Base-by-base conservation (phyloP, 1,140 invertebrate species). In the Sarcophaga peregrina region DNA sequence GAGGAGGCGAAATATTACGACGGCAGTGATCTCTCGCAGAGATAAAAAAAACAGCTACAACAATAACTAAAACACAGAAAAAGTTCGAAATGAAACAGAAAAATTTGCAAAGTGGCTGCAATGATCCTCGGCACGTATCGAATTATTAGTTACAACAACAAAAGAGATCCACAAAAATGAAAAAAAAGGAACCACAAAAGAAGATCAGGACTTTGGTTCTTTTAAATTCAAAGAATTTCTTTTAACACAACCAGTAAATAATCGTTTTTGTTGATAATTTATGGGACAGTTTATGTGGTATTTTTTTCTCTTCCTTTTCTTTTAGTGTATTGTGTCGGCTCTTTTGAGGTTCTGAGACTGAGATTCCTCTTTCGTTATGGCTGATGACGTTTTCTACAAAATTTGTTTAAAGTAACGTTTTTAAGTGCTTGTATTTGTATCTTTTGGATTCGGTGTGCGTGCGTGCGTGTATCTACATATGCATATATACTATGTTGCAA, bases 371-470 rank as follows among this genome's bases (percentile, higher is more conserved):
- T 68, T 68, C 9, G 20, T n/a, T 68, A 13, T 9, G 50, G 13
- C 1, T 13, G 50, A 10, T 20, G 0, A 25, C 7, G 15, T 68
- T 68, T 25, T 25, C n/a, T 8, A 52, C 7, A 9, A 68, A 68
- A 68, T 68, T 25, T 68, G 10, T 15, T 58, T 58, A n/a, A 68
- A 68, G 62, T 68, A 68, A 68, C 62, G 62, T 68, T 68, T 68
- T 68, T 20, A 7, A 10, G 62, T 0, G 7, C 7, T 7, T 62
- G 10, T n/a, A 20, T 68, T 25, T 68, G 5, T 20, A 68, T 17
- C 5, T n/a, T n/a, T 62, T n/a, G 54, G 13, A 0, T 5, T 0
- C 7, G 3, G 13, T 6, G 54, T 15, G 7, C n/a, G 3, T 58
- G 10, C n/a, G 52, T n/a, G 54, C n/a, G 54, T n/a, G 6, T 20